Percentiles rank a stretch among this genome's conserved stretches.
Evolutionary conservation across 2,113 vertebrate species (phyloP).

Genomic region (Notarius quadriscutis): DNA sequence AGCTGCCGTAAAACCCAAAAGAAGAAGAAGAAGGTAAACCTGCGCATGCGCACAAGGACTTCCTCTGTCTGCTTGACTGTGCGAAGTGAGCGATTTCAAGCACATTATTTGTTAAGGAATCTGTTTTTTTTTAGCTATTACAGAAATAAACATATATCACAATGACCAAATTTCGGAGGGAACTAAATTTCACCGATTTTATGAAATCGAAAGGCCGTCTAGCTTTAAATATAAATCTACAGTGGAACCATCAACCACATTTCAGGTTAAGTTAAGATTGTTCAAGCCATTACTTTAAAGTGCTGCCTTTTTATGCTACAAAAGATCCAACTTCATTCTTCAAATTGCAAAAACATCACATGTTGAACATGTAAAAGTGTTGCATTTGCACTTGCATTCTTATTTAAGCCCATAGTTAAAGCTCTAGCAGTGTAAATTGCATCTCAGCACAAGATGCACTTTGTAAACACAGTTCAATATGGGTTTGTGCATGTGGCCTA

Average conservation of each 20-base stretch:
- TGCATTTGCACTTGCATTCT: neutral
- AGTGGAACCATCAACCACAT: neutral
- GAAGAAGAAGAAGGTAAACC: too few relatives aligned
- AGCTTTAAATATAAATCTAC: neutral
- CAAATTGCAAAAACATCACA: neutral
- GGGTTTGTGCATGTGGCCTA: neutral
- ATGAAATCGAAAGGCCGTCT: too few relatives aligned
- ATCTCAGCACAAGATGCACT: neutral
- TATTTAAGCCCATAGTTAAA: neutral
- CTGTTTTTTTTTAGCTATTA: too few relatives aligned
- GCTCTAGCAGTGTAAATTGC: neutral
- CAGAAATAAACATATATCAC: too few relatives aligned
- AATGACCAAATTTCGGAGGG: too few relatives aligned
- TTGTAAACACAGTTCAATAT: neutral
- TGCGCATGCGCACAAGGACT: too few relatives aligned
- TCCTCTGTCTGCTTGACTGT: too few relatives aligned
- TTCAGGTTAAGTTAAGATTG: neutral
- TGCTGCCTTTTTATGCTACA: neutral
- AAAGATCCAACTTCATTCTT: neutral
- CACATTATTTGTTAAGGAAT: too few relatives aligned
- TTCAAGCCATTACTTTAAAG: neutral
- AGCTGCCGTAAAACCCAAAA: too few relatives aligned
- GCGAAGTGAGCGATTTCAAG: too few relatives aligned
- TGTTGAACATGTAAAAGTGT: neutral
- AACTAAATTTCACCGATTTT: too few relatives aligned